A percentile compares a stretch with the other conserved stretches of the same genome.
Conservation (phyloP, 2,797 vertebrate genomes). For the Hylomyscus alleni region DNA sequence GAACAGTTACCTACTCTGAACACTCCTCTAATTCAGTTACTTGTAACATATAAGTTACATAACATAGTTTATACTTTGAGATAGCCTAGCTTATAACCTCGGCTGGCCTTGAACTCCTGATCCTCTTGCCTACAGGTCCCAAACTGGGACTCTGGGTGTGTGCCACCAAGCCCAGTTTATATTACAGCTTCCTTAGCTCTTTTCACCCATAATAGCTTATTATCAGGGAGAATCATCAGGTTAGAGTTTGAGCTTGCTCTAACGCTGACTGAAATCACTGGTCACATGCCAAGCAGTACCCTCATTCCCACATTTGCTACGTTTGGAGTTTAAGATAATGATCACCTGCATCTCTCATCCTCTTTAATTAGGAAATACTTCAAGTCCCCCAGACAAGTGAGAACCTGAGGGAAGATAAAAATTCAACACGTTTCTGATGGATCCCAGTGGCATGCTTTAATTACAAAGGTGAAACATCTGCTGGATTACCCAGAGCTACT, state of each 20-base stretch:
- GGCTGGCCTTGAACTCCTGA: background rate
- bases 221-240: slow-evolving; percentile 42
- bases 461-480: slow-evolving; percentile 66
- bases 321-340: slow-evolving; percentile 76
- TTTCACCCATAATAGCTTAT: slow-evolving; percentile 19
- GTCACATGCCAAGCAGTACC: slow-evolving; percentile 64
- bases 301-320: slow-evolving; percentile 70
- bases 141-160: background rate
- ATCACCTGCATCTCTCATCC: slow-evolving; percentile 60
- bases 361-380: slow-evolving; percentile 79
- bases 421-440: slow-evolving; percentile 76
- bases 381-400: slow-evolving; percentile 77
- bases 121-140: background rate
- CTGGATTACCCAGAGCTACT: slow-evolving; percentile 70
- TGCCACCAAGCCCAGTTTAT: background rate
- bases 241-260: slow-evolving; percentile 17
- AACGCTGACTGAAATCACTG: slow-evolving; percentile 73
- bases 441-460: slow-evolving; percentile 68
- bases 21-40: background rate
- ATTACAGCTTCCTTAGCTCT: slow-evolving; percentile 43
- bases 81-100: background rate
- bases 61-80: background rate
- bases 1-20: slow-evolving; percentile 9
- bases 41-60: background rate
- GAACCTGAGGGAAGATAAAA: slow-evolving; percentile 63